phyloP scores from a whole-genome alignment of 2,797 vertebrate genomes.

The Chrysocyon brachyurus region DNA sequence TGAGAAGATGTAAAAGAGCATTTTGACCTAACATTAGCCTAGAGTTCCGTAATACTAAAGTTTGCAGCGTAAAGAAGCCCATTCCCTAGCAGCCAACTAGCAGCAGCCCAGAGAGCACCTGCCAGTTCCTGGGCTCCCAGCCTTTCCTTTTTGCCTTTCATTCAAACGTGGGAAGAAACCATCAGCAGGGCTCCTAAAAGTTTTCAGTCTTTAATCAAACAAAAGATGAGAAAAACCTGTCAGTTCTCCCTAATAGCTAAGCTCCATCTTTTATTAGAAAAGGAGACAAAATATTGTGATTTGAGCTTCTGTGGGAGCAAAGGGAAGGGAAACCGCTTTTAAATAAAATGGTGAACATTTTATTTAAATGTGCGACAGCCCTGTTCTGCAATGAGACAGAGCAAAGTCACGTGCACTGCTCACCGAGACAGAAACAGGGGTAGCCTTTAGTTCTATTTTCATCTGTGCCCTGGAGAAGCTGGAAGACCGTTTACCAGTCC shows the following conservation, averaged over 20 bases:
- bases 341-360: conserved; percentile 27
- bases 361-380: neutral
- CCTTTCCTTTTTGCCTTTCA: conserved; percentile 79
- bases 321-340: neutral
- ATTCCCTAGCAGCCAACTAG: conserved; percentile 64
- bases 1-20: conserved; percentile 49
- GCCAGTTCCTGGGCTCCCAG: conserved; percentile 60
- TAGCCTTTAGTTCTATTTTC: neutral
- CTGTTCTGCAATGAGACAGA: neutral
- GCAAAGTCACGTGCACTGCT: neutral
- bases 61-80: conserved; percentile 51
- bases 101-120: conserved; percentile 74
- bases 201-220: conserved; percentile 68
- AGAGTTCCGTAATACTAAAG: conserved; percentile 47
- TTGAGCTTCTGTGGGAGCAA: conserved; percentile 19
- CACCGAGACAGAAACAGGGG: neutral
- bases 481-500: neutral
- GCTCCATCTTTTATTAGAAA: conserved; percentile 50
- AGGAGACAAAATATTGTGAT: conserved; percentile 73
- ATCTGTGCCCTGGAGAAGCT: neutral
- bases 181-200: conserved; percentile 55
- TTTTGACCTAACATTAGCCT: conserved; percentile 19
- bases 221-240: conserved; percentile 75
- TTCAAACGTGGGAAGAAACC: conserved; percentile 69
- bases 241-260: conserved; percentile 56